phyloP scores from a whole-genome alignment of 2,888 invertebrate species.

The Diadegma fenestrale region DNA sequence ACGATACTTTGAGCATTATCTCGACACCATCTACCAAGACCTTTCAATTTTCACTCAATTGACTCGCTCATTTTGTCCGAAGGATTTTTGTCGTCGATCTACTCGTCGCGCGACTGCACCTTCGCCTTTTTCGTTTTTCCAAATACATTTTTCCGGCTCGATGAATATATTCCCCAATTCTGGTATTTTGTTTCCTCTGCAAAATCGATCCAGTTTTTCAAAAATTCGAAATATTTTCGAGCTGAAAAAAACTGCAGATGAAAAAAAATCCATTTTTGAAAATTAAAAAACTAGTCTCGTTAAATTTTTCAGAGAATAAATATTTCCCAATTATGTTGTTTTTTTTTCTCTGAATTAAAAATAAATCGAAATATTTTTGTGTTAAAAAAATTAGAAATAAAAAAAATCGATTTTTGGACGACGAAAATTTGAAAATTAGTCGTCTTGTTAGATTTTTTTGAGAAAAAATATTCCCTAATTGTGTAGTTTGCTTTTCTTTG shows the following conservation, averaged over 20 bases:
- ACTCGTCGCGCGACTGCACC: constrained; percentile 41
- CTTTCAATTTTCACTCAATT: constrained; percentile 52
- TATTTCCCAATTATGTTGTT: not conserved
- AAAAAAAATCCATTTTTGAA: too few relatives aligned
- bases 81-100: constrained; percentile 7
- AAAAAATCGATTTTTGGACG: not conserved
- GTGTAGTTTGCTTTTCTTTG: not conserved
- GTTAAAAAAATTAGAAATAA: not conserved
- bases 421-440: not conserved
- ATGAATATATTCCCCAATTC: not conserved
- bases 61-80: constrained; percentile 48
- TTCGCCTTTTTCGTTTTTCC: not conserved
- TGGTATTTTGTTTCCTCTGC: too few relatives aligned
- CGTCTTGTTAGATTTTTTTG: not conserved
- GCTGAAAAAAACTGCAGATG: too few relatives aligned
- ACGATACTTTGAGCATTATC: constrained; percentile 47
- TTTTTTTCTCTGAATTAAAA: not conserved
- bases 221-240: too few relatives aligned
- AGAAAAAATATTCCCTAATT: not conserved
- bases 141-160: not conserved
- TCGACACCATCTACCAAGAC: constrained; percentile 51
- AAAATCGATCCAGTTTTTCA: too few relatives aligned
- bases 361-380: too few relatives aligned
- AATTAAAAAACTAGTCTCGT: too few relatives aligned
- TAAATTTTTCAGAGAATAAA: too few relatives aligned